Base-by-base conservation (phyloP, 2,797 vertebrate species). In the Rhinoraja longicauda region DNA sequence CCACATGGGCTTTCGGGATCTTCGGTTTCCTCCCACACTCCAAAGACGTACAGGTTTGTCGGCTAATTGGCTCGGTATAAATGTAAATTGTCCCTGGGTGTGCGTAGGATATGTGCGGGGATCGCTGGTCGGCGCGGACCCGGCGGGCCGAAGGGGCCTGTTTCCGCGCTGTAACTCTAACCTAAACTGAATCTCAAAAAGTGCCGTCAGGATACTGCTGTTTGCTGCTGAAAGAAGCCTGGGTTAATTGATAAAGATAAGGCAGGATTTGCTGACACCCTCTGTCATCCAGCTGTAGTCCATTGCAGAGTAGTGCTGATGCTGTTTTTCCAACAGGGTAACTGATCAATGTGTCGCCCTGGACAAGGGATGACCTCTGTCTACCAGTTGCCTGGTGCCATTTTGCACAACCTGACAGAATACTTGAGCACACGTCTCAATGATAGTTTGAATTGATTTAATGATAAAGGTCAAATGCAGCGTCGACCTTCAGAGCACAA, bases 361-460 rank as follows among this genome's bases (percentile, higher is more conserved):
- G 15, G 17, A 88, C 2, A 84, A 10, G 67, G 36, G 64, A 36
- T 32, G 62, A 32, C 53, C 53, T 67, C 84, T 88, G 84, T 67
- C 84, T 88, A 84, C 88, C 84, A 67, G 29, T 36, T 64, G 82
- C 84, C 36, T 88, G 84, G 88, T 88, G n/a, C 7, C 67, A 88
- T 88, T 36, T n/a, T 17, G 0, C 59, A 36, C n/a, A 88, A 15
- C 59, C 59, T 21, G 84, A 88, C n/a, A 88, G n/a, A 88, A 88
- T 67, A 88, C n/a, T 88, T 88, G 67, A 88, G 29, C 84, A 88
- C 36, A 64, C 36, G n/a, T 88, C 59, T 32, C 6, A 88, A 19
- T 88, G 59, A 88, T 67, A 64, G 59, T 6, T 67, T 67, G n/a
- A 19, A 88, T 64, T n/a, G 84, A 32, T 88, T 88, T 67, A 88